A percentile compares a stretch with the other conserved stretches of the same genome.
Evolutionary conservation across 2,888 invertebrate species (phyloP).

Genomic region (Machimus rusticus): DNA sequence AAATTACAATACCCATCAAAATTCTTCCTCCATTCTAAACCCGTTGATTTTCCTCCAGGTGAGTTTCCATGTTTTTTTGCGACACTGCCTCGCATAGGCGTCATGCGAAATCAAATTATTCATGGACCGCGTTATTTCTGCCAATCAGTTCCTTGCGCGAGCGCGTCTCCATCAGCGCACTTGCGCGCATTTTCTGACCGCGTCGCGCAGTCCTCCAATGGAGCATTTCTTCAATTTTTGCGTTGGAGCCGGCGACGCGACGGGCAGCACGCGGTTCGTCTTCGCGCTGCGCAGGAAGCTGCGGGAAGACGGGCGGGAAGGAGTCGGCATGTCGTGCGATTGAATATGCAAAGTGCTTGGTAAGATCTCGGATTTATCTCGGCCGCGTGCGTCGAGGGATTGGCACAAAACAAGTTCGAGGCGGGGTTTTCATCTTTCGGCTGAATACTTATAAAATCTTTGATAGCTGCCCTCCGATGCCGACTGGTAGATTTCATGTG

Average conservation of each 20-base stretch:
- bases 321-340: constrained; percentile 21
- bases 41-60: background rate
- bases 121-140: constrained; percentile 18
- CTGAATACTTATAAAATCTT: background rate
- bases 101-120: background rate
- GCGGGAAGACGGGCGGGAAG: background rate
- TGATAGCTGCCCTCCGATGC: background rate
- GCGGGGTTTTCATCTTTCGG: constrained; percentile 41
- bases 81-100: background rate
- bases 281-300: background rate
- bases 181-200: background rate
- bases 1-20: background rate
- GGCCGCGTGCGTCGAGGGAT: constrained; percentile 36
- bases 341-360: constrained; percentile 42
- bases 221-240: constrained; percentile 28
- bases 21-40: background rate
- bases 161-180: background rate
- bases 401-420: constrained; percentile 46
- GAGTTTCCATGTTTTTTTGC: background rate
- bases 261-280: background rate
- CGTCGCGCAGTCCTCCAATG: background rate
- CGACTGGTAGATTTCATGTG: background rate
- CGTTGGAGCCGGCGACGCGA: background rate
- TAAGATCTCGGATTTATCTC: constrained; percentile 27
- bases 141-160: constrained; percentile 16